These are phyloP conservation scores for Drosophila borealis DNA, from an alignment of 2,888 invertebrate genomes.

Conservation along the genomic window DNA sequence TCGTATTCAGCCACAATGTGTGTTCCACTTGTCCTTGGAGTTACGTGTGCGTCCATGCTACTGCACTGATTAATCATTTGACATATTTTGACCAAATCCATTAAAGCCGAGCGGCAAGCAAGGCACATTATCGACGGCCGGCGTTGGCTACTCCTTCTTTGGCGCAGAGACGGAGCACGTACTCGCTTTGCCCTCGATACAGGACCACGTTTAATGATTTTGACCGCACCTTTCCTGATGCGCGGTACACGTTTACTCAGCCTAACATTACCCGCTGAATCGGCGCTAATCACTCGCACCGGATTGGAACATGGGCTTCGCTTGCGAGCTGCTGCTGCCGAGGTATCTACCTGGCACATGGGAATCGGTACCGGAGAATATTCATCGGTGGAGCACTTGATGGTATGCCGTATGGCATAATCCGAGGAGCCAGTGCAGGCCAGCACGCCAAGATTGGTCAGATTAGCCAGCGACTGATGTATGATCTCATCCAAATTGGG, in stretches of 20 bases:
- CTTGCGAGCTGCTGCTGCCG: not conserved
- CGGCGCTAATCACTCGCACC: too few relatives aligned
- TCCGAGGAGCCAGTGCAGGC: not conserved
- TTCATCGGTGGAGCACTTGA: not conserved
- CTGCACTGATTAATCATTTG: too few relatives aligned
- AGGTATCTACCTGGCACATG: too few relatives aligned
- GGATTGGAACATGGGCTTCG: not conserved
- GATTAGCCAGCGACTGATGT: slow-evolving; percentile 55
- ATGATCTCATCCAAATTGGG: slow-evolving; percentile 41
- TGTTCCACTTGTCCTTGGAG: not conserved
- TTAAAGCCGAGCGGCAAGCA: not conserved
- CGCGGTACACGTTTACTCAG: too few relatives aligned
- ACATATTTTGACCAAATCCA: not conserved
- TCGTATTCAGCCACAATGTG: too few relatives aligned
- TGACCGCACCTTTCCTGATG: not conserved
- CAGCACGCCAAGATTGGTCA: slow-evolving; percentile 23
- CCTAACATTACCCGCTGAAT: too few relatives aligned
- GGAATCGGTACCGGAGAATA: not conserved
- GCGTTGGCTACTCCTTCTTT: rapidly evolving
- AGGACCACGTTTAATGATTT: not conserved
- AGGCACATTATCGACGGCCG: not conserved
- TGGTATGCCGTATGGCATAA: slow-evolving; percentile 1
- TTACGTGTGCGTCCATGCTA: not conserved
- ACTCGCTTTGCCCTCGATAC: not conserved
- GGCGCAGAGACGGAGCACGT: not conserved